Evolutionary conservation across 2,797 vertebrate genomes (phyloP), one percentile per base, ranked within the genome.

Genomic region (Hirundo rustica): DNA sequence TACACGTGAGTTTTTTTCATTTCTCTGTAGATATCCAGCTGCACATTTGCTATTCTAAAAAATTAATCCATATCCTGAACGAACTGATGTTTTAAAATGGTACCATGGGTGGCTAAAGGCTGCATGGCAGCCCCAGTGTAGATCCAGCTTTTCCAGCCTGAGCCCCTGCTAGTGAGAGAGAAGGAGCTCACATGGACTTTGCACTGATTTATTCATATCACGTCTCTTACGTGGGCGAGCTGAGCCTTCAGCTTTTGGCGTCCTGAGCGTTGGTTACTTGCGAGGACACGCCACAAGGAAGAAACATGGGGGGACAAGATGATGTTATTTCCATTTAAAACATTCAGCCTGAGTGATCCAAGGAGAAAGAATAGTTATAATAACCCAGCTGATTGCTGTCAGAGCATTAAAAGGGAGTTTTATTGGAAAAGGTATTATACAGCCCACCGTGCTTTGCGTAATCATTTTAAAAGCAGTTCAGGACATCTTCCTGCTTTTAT

Each of bases 381-480:
- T 89, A 81, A 57, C 61, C 65, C 0, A 16, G 78, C 79, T 92
- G 73, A 76, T 86, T 85, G 78, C 90, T 67, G 80, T 79, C 76
- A 80, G 68, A 81, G 74, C 32, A 61, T 62, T 95, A 22, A 87
- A 82, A 78, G 72, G 60, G 64, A 77, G 55, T 75, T 93, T 88
- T 87, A 62, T 75, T 96, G 76, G 80, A 65, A 71, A 36, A 95
- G 45, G 68, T 86, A 82, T 96, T 89, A 60, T 45, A 57, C 89
- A 94, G 70, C 91, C 61, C 44, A 42, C 57, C 81, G 42, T 94
- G 64, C 71, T 94, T 83, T 92, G 72, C 44, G 93, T 76, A 96
- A 61, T 71, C 42, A 40, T 55, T 89, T 91, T 50, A 68, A 91
- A 93, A 95, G 38, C 54, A 1, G 5, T 72, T 50, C 42, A 78